These are phyloP conservation scores for Pristionchus pacificus DNA, from an alignment of 1,140 invertebrate genomes.

Conservation along the genomic window DNA sequence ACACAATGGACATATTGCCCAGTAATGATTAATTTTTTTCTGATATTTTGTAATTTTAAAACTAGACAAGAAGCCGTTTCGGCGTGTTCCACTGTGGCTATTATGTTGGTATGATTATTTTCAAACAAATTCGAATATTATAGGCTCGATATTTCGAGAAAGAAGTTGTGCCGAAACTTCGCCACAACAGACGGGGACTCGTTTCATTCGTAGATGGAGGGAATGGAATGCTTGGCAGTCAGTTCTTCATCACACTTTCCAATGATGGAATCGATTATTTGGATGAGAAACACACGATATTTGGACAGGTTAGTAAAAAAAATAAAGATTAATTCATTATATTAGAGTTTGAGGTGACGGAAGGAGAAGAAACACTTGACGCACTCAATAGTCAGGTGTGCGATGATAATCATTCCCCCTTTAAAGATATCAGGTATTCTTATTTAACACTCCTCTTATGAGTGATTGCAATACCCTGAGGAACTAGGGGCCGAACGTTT, in stretches of 20 bases:
- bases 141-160: slow-evolving; percentile 84
- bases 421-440: slow-evolving; percentile 83
- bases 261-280: slow-evolving; percentile 78
- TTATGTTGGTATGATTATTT: slow-evolving; percentile 18
- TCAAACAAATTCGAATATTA: not conserved
- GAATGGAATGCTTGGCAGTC: slow-evolving; percentile 82
- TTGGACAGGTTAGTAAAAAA: slow-evolving; percentile 70
- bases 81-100: too few relatives aligned
- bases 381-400: slow-evolving; percentile 90
- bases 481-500: too few relatives aligned
- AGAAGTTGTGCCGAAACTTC: slow-evolving; percentile 83
- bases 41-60: too few relatives aligned
- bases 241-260: slow-evolving; percentile 89
- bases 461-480: too few relatives aligned
- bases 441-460: too few relatives aligned
- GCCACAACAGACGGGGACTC: slow-evolving; percentile 78
- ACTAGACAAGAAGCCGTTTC: too few relatives aligned
- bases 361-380: slow-evolving; percentile 81
- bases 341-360: slow-evolving; percentile 66
- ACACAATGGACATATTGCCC: too few relatives aligned
- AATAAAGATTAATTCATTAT: not conserved
- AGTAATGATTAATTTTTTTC: too few relatives aligned
- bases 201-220: slow-evolving; percentile 94
- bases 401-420: slow-evolving; percentile 83
- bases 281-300: slow-evolving; percentile 88